phyloP scores from a whole-genome alignment of 53 echinoderm and acorn worm genomes.

The Hippasteria phrygiana region DNA sequence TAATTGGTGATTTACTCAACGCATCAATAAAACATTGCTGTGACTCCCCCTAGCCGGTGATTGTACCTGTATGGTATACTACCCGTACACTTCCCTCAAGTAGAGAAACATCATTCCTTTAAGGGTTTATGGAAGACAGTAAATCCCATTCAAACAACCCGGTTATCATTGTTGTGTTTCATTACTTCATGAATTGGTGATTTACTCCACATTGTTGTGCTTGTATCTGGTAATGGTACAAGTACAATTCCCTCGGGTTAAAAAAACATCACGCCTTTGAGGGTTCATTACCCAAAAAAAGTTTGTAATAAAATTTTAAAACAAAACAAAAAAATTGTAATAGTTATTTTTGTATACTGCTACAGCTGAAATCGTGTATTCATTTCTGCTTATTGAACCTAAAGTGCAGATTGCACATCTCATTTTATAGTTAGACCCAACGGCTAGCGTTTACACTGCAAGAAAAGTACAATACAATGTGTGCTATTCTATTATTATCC shows the following conservation, averaged over 20 bases:
- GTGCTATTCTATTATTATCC: not conserved
- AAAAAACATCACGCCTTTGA: slow-evolving; percentile 1
- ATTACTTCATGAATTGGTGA: not conserved
- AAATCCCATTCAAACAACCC: not conserved
- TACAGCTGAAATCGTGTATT: not conserved
- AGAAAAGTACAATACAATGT: slow-evolving; percentile 33
- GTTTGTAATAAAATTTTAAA: not conserved
- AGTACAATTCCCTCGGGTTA: not conserved
- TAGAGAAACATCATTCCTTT: not conserved
- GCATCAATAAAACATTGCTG: too few relatives aligned
- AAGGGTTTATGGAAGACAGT: not conserved
- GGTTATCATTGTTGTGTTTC: slow-evolving; percentile 13
- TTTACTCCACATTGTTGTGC: not conserved
- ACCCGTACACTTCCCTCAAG: not conserved
- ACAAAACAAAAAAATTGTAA: not conserved
- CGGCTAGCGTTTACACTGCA: not conserved
- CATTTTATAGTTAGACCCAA: not conserved
- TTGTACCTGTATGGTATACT: too few relatives aligned
- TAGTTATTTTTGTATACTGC: not conserved
- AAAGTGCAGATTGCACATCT: not conserved
- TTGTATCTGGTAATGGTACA: not conserved
- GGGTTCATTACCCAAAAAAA: slow-evolving; percentile 5
- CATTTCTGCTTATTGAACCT: not conserved
- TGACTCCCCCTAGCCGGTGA: too few relatives aligned
- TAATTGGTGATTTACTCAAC: not conserved